These are phyloP conservation scores for Cheilosia vulpina DNA, from an alignment of 2,888 invertebrate species.

Conservation along the genomic window DNA sequence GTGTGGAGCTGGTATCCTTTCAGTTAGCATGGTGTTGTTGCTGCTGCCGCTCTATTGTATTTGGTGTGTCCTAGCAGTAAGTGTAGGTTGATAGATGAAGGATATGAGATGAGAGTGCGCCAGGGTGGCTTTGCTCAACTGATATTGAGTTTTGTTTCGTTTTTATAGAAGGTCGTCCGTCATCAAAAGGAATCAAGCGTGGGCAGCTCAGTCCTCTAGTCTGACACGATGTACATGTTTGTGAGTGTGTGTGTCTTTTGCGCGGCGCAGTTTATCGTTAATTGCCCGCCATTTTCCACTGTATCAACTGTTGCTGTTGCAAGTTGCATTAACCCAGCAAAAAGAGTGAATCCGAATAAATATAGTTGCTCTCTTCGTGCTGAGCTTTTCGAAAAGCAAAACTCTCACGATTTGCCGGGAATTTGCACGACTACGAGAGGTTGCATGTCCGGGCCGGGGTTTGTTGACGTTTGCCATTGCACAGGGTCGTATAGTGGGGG, in stretches of 20 bases:
- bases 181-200: conserved; percentile 12
- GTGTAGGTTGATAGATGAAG: conserved; percentile 54
- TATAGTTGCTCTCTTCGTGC: conserved; percentile 43
- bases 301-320: conserved; percentile 52
- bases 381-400: conserved; percentile 47
- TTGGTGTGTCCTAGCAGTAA: conserved; percentile 56
- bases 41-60: conserved; percentile 16
- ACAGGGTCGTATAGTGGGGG: conserved; percentile 51
- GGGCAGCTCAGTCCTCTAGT: conserved; percentile 8
- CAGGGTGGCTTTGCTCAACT: conserved; percentile 33
- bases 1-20: conserved; percentile 42
- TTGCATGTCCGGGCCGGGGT: conserved; percentile 53
- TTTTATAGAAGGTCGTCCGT: conserved; percentile 54
- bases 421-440: conserved; percentile 3
- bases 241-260: conserved; percentile 4
- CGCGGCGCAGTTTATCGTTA: conserved; percentile 23
- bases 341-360: conserved; percentile 3
- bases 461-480: conserved; percentile 75
- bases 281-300: conserved; percentile 39
- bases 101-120: conserved; percentile 21
- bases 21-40: neutral
- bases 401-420: conserved; percentile 23
- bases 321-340: conserved; percentile 19
- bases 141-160: conserved; percentile 59
- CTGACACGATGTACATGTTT: neutral